Evolutionary conservation across 2,113 vertebrate genomes (phyloP), one percentile per base, ranked within the genome.

Genomic region (Artemisiospiza belli): DNA sequence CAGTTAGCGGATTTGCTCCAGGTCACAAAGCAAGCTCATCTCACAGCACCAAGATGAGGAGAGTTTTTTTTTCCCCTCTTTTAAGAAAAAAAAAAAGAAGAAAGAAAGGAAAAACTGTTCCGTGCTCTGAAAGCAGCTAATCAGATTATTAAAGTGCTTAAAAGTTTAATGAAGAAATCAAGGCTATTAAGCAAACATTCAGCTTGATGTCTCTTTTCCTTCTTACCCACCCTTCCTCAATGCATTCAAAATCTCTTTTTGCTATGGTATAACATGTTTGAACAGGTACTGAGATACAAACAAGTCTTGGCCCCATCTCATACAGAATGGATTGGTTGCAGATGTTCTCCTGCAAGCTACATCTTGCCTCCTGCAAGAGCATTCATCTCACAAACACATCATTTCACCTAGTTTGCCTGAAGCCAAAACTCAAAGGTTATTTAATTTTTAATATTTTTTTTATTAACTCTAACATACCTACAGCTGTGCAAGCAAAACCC

Each of bases 221-320:
- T 94, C 94, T 95, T 97, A 97, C 97, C 94, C 96, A 98, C 92
- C 98, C 97, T 95, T 96, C 83, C 96, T 97, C 96, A 97, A 93
- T 59, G 92, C 97, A 96, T 98, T 97, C 97, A 97, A 98, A 97
- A 98, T 97, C 97, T 98, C 98, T 97, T 97, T 98, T 97, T 97
- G 97, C 95, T 95, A 96, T 94, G 97, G 96, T 91, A 87, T 62
- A 97, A 98, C 99, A 94, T 98, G 99, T 98, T 97, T 81, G 83
- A 98, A 99, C 99, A 99, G 94, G 99, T 97, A 98, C 47, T 83
- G 95, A 98, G 98, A 98, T 98, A 99, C 97, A 99, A 99, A 99
- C 99, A 99, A 99, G 99, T 99, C 98, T 98, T 98, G 97, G 99
- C 99, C 98, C 98, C 98, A 98, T 98, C 98, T 98, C 98, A 98